Base-by-base conservation (phyloP, 1,140 invertebrate species). In the Zaprionus vittiger region DNA sequence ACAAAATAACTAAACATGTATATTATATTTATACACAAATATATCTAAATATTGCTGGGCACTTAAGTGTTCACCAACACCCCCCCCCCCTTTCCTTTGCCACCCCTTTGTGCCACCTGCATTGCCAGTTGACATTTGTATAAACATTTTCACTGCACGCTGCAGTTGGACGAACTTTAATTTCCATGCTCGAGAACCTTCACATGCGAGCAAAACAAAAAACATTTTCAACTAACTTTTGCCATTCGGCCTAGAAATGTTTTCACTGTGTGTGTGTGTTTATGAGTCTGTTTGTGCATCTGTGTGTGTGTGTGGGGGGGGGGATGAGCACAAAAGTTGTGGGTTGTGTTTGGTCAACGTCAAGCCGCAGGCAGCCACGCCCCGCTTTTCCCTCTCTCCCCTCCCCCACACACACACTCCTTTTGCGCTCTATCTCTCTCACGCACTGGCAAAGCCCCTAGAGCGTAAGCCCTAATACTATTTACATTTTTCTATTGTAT, bases 401-500 rank as follows among this genome's bases (percentile, higher is more conserved):
- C 26, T 7, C 62, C 15, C 26, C 44, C 24, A 64, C 31, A 47
- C 61, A 72, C 28, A 26, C 17, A 52, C 14, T 60, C 17, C 7
- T 7, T 17, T 44, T 44, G 28, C n/a, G 2, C 41, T 7, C 41
- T 17, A 17, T 47, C 41, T 47, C 41, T 17, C 41, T 47, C 41
- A 47, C 41, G 41, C 41, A 47, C 7, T 47, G n/a, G 38, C 14
- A 41, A 41, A 54, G 37, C 60, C 56, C 67, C 77, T 41, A 62
- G 65, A 47, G 60, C 75, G 63, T 74, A 28, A 34, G 61, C 52
- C 62, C 81, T 81, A 84, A 87, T 81, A 84, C 73, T 84, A 84
- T 84, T 89, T 89, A 79, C 81, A 83, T 81, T 80, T 87, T 89
- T 75, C 71, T 59, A 24, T 57, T 75, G 64, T 69, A 62, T 47